phyloP scores from a whole-genome alignment of 2,888 invertebrate species.

The Clivina fossor region DNA sequence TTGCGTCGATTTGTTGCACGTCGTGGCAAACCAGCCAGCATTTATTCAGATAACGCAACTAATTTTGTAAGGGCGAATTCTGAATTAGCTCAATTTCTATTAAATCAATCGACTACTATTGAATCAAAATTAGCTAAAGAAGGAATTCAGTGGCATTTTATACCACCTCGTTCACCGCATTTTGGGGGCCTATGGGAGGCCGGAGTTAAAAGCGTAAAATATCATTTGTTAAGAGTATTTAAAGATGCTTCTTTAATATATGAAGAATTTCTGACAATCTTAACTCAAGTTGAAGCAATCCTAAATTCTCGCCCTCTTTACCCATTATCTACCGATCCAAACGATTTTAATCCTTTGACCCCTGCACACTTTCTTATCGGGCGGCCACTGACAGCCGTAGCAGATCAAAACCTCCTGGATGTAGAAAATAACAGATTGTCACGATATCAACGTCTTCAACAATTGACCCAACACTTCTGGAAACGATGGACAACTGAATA shows the following conservation, averaged over 20 bases:
- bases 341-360: conserved; percentile 39
- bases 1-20: conserved; percentile 37
- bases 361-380: conserved; percentile 45
- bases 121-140: not conserved
- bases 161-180: too few relatives aligned
- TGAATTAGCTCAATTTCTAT: too few relatives aligned
- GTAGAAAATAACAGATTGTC: conserved; percentile 29
- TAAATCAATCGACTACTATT: not conserved
- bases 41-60: conserved; percentile 38
- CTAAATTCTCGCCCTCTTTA: conserved; percentile 40
- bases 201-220: conserved; percentile 37
- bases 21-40: conserved; percentile 34
- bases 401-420: conserved; percentile 40
- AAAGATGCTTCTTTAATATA: conserved; percentile 31
- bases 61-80: conserved; percentile 35
- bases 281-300: conserved; percentile 37
- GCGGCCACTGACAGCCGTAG: conserved; percentile 37
- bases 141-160: conserved; percentile 41
- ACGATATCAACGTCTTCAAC: conserved; percentile 38
- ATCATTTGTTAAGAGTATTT: conserved; percentile 31
- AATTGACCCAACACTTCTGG: conserved; percentile 35
- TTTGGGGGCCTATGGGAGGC: conserved; percentile 33
- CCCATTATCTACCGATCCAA: conserved; percentile 38
- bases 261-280: conserved; percentile 39
- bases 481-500: conserved; percentile 38